A percentile compares a stretch with the other conserved stretches of the same genome.
phyloP scores from a whole-genome alignment of 2,888 invertebrate species.

The Congeria kusceri region DNA sequence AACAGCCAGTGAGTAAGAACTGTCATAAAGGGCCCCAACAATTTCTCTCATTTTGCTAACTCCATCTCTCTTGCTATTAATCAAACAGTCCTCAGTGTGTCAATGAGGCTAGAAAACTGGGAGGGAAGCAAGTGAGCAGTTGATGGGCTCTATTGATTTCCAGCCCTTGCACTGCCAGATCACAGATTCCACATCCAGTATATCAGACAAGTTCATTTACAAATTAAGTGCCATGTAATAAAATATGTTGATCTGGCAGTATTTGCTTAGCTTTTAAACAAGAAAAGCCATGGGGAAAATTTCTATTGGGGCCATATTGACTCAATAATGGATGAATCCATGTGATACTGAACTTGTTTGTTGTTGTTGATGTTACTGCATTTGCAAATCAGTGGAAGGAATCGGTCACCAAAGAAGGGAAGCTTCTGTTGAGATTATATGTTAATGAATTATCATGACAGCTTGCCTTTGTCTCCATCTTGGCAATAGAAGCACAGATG shows the following conservation, averaged over 20 bases:
- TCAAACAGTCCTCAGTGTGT: slow-evolving; percentile 28
- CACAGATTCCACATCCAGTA: background rate
- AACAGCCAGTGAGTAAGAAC: too few species aligned
- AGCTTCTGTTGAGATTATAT: slow-evolving; percentile 6
- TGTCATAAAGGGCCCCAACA: too few species aligned
- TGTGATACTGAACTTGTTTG: too few species aligned
- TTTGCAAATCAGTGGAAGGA: background rate
- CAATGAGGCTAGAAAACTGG: slow-evolving; percentile 36
- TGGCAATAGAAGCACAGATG: slow-evolving; percentile 20
- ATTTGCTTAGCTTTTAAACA: background rate
- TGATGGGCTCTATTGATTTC: slow-evolving; percentile 48
- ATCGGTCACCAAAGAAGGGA: background rate
- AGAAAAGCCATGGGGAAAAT: too few species aligned
- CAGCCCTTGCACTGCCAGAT: slow-evolving; percentile 13
- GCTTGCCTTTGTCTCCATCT: slow-evolving; percentile 8
- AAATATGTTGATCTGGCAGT: slow-evolving; percentile 32
- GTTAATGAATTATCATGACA: slow-evolving; percentile 19
- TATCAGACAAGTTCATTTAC: slow-evolving; percentile 55
- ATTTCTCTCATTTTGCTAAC: slow-evolving; percentile 12
- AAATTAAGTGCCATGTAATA: slow-evolving; percentile 52
- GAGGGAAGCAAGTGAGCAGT: slow-evolving; percentile 28
- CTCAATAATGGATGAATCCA: too few species aligned
- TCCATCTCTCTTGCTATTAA: slow-evolving; percentile 24
- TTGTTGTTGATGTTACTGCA: too few species aligned
- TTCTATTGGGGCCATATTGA: too few species aligned